phyloP scores from a whole-genome alignment of 2,113 vertebrate genomes.

The Mastomys natalensis region DNA sequence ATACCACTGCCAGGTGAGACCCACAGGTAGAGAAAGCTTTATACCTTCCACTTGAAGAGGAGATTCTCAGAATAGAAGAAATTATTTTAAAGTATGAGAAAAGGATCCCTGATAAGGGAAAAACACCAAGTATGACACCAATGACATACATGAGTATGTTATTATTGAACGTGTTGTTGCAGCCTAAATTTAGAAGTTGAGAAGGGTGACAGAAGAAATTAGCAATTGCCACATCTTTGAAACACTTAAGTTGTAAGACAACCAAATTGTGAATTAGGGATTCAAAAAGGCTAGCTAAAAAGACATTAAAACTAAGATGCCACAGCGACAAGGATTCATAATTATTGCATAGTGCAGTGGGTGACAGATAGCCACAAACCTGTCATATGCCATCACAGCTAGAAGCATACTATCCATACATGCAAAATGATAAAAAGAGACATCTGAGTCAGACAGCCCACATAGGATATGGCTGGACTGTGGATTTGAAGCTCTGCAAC shows the following conservation, averaged over 20 bases:
- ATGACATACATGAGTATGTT: not conserved
- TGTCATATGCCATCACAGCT: not conserved
- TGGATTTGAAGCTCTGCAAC: not conserved
- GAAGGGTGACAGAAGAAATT: constrained; percentile 1
- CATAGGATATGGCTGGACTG: not conserved
- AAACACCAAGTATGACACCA: not conserved
- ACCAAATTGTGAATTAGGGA: not conserved
- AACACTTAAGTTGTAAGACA: not conserved
- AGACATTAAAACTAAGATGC: not conserved
- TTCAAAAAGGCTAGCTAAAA: not conserved
- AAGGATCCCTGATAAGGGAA: not conserved
- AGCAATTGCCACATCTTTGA: not conserved
- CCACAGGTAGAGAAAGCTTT: not conserved
- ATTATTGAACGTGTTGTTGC: not conserved
- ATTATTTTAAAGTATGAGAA: not conserved
- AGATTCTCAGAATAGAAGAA: not conserved
- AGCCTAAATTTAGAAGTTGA: not conserved
- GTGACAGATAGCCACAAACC: not conserved
- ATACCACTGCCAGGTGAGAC: not conserved
- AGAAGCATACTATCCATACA: not conserved
- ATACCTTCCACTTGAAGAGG: not conserved
- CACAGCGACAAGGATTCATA: not conserved
- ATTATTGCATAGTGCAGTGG: not conserved
- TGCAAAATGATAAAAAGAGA: not conserved
- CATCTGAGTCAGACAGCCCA: not conserved